Evolutionary conservation across 1,140 invertebrate species (phyloP), one percentile per base, ranked within the genome.

Genomic region (Gryllus bimaculatus): DNA sequence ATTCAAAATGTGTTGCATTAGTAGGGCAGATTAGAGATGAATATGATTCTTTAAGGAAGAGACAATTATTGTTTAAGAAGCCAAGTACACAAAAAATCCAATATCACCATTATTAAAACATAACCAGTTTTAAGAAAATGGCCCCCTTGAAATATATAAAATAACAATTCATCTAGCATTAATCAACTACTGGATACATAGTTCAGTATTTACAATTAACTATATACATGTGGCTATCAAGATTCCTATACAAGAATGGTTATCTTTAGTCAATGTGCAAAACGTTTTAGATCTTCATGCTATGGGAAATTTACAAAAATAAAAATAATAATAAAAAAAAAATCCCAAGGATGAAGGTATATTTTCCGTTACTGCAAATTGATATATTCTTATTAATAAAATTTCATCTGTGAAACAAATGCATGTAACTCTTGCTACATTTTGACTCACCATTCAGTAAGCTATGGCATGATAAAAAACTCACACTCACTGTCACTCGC

Each of bases 111-210:
- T 78, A 74, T 75, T 47, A 74, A 47, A 78, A 78, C 66, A 78
- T 78, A 66, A 73, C 78, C 78, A 66, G 54, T 66, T 66, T 66
- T 66, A 66, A 66, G 54, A 66, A 66, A 66, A 66, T 66, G 54
- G 54, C 54, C 78, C 77, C 78, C 66, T 0, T 78, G 78, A 78
- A 78, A 78, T 78, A 78, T 78, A 78, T 47, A 78, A 78, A 78
- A 78, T 78, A 78, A 78, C 78, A 78, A 74, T 78, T 78, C 12
- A 77, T 77, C 78, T 78, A 78, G 73, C 73, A 78, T 47, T 77
- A 54, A 77, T 78, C 73, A 78, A 78, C 73, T 78, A 78, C 78
- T 78, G 66, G 78, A 73, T 74, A 74, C 66, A 73, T 74, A 75
- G 73, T 39, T 48, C 26, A 39, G 47, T 78, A 78, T 78, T 47